These are phyloP conservation scores for Electrophaes corylata DNA, from an alignment of 2,888 invertebrate species.

Conservation along the genomic window DNA sequence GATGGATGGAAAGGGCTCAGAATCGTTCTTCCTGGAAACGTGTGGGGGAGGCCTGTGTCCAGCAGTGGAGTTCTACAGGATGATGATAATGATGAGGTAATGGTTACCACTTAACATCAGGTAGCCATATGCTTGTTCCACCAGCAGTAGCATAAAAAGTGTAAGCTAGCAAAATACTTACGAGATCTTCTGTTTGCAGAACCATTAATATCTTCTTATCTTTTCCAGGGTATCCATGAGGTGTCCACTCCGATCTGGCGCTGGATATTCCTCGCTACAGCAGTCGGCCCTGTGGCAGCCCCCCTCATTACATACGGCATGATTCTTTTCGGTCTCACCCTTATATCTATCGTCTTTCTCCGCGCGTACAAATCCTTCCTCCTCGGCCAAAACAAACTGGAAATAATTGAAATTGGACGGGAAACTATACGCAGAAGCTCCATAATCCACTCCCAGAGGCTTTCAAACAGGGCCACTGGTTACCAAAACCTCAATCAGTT, in stretches of 20 bases:
- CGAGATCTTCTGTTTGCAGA: no score
- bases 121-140: no score
- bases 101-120: no score
- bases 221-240: conserved; percentile 89
- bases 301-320: conserved; percentile 89
- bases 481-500: conserved; percentile 56
- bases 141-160: no score
- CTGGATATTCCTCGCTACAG: conserved; percentile 92
- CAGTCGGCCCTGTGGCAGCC: conserved; percentile 88
- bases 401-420: conserved; percentile 91
- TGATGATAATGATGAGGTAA: no score
- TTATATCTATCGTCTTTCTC: conserved; percentile 87
- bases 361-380: conserved; percentile 90
- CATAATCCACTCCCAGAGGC: conserved; percentile 83
- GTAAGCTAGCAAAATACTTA: no score
- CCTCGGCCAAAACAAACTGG: conserved; percentile 87
- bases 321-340: conserved; percentile 87
- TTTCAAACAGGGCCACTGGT: conserved; percentile 80
- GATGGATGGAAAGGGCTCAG: no score
- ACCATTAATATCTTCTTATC: no score
- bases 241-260: conserved; percentile 90
- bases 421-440: conserved; percentile 88
- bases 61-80: no score
- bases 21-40: no score
- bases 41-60: no score